Percentiles rank a stretch among this genome's conserved stretches.
phyloP scores from a whole-genome alignment of 2,888 invertebrate species.

The Epirrhoe tristata region DNA sequence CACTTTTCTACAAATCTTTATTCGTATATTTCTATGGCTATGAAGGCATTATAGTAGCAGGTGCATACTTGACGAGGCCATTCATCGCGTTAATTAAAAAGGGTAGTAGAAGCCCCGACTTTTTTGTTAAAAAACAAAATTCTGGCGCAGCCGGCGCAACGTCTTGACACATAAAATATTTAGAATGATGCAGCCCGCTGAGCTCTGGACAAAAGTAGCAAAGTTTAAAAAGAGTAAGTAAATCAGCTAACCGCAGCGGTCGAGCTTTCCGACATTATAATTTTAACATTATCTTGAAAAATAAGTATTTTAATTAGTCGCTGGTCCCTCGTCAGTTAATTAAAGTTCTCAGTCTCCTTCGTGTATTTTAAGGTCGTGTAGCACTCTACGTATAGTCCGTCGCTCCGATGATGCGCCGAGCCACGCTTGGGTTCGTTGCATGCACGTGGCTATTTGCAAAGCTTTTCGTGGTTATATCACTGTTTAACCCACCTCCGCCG shows the following conservation, averaged over 20 bases:
- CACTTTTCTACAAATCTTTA: neutral
- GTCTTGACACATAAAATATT: constrained; percentile 3
- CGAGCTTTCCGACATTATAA: neutral
- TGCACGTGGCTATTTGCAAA: neutral
- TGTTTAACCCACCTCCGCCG: neutral
- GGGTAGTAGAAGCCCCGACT: neutral
- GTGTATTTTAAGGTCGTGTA: neutral
- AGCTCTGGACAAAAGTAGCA: constrained; percentile 3
- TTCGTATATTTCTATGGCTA: neutral
- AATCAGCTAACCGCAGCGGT: constrained; percentile 17
- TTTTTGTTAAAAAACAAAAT: neutral
- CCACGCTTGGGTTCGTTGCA: neutral
- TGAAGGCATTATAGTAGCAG: neutral
- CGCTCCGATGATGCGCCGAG: neutral
- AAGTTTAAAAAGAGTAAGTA: constrained; percentile 14
- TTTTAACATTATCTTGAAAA: constrained; percentile 11
- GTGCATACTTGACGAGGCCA: neutral
- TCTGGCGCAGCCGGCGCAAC: neutral
- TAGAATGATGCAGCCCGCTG: neutral
- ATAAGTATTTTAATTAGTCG: constrained; percentile 1
- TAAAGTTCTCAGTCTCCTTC: neutral
- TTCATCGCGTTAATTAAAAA: neutral
- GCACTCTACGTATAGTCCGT: neutral
- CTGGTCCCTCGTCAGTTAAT: neutral
- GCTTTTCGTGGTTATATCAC: neutral